A percentile compares a stretch with the other conserved stretches of the same genome.
These are phyloP conservation scores for Cirrhinus mrigala DNA, from an alignment of 2,797 vertebrate genomes.

Conservation along the genomic window DNA sequence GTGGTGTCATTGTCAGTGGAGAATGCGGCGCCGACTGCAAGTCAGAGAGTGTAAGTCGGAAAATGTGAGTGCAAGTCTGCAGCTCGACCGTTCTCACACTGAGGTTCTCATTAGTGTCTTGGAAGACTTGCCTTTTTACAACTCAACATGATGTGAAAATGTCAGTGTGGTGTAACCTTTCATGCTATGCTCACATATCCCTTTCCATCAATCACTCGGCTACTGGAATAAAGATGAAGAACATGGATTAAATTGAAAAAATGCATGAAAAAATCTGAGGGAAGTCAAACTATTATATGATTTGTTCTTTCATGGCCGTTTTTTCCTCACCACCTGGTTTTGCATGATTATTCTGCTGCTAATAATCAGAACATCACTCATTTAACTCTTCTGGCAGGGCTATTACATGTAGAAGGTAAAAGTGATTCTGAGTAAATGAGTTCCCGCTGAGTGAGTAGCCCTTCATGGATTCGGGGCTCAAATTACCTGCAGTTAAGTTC, in stretches of 20 bases:
- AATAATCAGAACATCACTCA: slow-evolving; percentile 60
- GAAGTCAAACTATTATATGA: slow-evolving; percentile 46
- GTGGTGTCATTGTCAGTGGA: neutral
- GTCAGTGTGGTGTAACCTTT: slow-evolving; percentile 40
- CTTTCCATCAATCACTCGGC: slow-evolving; percentile 40
- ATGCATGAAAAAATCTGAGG: slow-evolving; percentile 38
- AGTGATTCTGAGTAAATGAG: slow-evolving; percentile 62
- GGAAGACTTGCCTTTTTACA: neutral
- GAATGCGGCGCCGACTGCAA: neutral
- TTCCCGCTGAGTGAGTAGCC: slow-evolving; percentile 50
- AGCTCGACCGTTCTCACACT: neutral
- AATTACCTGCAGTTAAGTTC: slow-evolving; percentile 56
- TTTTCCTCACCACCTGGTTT: slow-evolving; percentile 49
- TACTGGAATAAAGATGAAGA: slow-evolving; percentile 24
- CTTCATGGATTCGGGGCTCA: slow-evolving; percentile 53
- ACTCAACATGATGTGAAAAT: slow-evolving; percentile 2
- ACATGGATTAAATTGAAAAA: slow-evolving; percentile 34
- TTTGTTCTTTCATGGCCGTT: slow-evolving; percentile 52
- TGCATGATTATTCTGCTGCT: slow-evolving; percentile 57
- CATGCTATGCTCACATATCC: slow-evolving; percentile 31
- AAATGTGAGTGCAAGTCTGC: neutral
- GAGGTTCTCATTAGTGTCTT: neutral
- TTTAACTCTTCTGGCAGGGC: slow-evolving; percentile 55
- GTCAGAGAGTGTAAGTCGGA: neutral
- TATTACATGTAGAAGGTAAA: slow-evolving; percentile 53